Percentiles rank a stretch among this genome's conserved stretches.
phyloP scores from a whole-genome alignment of 2,797 vertebrate species.

The Sciurus carolinensis region DNA sequence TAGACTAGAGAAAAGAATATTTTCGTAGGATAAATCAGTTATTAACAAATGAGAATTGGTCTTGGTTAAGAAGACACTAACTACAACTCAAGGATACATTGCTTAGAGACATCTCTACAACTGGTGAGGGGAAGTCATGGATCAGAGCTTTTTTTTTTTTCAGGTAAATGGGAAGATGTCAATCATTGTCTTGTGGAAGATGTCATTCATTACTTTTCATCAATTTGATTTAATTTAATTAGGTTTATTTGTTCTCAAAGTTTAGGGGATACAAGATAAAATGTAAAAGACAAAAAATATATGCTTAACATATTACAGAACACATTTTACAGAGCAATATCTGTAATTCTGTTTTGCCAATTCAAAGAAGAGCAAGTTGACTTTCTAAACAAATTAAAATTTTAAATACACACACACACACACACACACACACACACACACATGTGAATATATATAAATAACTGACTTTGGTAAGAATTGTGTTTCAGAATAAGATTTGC shows the following conservation, averaged over 20 bases:
- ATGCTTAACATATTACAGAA: not conserved
- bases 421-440: too few species aligned
- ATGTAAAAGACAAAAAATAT: not conserved
- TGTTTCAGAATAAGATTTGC: too few species aligned
- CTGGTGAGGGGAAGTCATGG: not conserved
- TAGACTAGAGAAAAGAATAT: not conserved
- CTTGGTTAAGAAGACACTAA: not conserved
- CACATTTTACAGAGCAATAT: not conserved
- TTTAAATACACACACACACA: too few species aligned
- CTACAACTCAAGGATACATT: not conserved
- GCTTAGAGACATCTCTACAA: not conserved
- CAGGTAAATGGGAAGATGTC: not conserved
- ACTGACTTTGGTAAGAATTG: not conserved
- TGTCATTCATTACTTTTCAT: not conserved
- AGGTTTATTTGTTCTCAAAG: not conserved
- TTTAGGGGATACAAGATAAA: not conserved
- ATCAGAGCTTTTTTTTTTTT: not conserved
- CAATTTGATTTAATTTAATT: not conserved
- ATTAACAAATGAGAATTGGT: constrained; percentile 54
- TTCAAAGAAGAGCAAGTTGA: not conserved
- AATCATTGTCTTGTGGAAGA: not conserved
- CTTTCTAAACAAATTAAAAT: not conserved
- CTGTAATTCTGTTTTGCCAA: not conserved
- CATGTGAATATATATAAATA: not conserved
- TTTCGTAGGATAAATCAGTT: constrained; percentile 18